Evolutionary conservation across 2,797 vertebrate species (phyloP).

Genomic region (Hipposideros larvatus): DNA sequence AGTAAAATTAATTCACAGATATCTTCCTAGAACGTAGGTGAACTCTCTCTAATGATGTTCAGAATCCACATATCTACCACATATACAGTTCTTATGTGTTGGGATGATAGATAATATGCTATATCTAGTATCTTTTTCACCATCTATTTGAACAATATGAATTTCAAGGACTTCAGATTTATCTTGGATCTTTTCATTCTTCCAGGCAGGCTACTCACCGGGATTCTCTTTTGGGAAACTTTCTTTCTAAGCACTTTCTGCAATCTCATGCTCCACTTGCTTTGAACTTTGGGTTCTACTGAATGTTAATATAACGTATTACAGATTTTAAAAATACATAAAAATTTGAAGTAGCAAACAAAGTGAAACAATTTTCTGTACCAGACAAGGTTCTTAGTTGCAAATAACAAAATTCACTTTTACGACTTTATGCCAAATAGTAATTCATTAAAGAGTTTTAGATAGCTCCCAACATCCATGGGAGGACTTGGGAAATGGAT

Average conservation of each 20-base stretch:
- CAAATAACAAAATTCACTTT: background rate
- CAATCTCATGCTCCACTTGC: background rate
- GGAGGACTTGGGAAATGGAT: background rate
- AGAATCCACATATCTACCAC: background rate
- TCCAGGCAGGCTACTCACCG: background rate
- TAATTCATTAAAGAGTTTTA: background rate
- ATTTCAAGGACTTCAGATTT: background rate
- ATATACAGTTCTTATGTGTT: background rate
- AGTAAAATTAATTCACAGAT: background rate
- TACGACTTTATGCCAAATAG: background rate
- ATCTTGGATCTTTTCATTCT: background rate
- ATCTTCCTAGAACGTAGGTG: background rate
- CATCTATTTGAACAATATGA: background rate
- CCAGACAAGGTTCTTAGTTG: background rate
- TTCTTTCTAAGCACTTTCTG: background rate
- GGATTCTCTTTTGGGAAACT: background rate
- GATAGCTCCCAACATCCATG: background rate
- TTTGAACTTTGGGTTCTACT: background rate
- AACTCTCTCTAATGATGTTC: background rate
- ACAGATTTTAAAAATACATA: background rate
- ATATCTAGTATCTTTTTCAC: background rate
- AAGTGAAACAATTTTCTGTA: background rate
- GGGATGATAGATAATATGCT: background rate
- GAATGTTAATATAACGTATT: background rate
- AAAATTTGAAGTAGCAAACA: background rate